Conservation (phyloP, 2,797 vertebrate genomes). For the Semotilus atromaculatus region DNA sequence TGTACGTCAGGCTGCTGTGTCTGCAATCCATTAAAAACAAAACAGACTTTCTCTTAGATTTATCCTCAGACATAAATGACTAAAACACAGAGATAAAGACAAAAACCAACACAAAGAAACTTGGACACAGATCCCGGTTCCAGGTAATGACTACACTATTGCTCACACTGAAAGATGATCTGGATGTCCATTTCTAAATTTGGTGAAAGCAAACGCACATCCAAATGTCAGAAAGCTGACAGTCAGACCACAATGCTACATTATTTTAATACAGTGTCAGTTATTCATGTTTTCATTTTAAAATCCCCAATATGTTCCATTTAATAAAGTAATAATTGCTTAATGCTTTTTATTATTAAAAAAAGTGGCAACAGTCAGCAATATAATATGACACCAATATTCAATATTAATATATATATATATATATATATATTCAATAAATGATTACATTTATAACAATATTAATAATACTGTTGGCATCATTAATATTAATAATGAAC, state of each 20-base stretch:
- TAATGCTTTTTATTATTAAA: neutral
- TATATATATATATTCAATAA: too few species aligned
- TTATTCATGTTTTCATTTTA: neutral
- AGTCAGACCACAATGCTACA: neutral
- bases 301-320: neutral
- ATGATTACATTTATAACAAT: neutral
- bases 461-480: neutral
- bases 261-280: neutral
- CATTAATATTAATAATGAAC: neutral
- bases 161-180: conserved; percentile 14
- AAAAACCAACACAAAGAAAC: neutral
- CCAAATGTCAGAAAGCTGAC: neutral
- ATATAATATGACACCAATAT: neutral
- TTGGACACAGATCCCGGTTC: neutral
- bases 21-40: conserved; percentile 73
- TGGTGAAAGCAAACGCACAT: neutral
- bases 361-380: neutral
- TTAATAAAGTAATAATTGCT: neutral
- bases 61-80: neutral
- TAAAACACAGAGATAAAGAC: conserved; percentile 8
- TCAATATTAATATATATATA: too few species aligned
- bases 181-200: neutral
- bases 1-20: conserved; percentile 72
- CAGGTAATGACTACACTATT: neutral
- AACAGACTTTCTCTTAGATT: conserved; percentile 59